Evolutionary conservation across 2,113 vertebrate genomes (phyloP), one percentile per base, ranked within the genome.

Genomic region (Pithys albifrons): DNA sequence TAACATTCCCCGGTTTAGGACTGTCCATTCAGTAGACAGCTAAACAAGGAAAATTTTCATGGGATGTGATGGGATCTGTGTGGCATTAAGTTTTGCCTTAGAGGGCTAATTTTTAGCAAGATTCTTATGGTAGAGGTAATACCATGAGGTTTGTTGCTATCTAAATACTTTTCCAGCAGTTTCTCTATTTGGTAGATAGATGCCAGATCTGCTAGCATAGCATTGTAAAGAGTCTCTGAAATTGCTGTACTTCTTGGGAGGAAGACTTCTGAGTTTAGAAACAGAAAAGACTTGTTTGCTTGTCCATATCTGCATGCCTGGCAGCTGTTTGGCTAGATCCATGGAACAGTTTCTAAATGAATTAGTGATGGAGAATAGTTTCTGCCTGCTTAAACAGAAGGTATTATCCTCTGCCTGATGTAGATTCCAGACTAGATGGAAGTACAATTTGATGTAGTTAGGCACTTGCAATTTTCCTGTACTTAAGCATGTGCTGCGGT

Each of bases 401-500:
- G 84, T 87, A 87, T 94, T 95, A 65, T 81, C 74, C 84, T 61
- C 65, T 78, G 91, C 73, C 88, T 97, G 91, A 93, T 96, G 83
- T 41, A 92, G 88, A 96, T 93, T 95, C 92, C 93, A 96, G 88
- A 87, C 54, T 59, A 92, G 91, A 94, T 92, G 96, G 88, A 91
- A 87, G 92, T 55, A 81, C 83, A 93, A 61, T 89, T 96, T 92
- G 52, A 87, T 87, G 80, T 81, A 91, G 88, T 94, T 81, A 76
- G 62, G 83, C 83, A 75, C 88, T 97, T 93, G 88, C 58, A 76
- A 89, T 95, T 96, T 96, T 96, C 93, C 92, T 94, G 14, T 81
- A 85, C 58, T 96, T 85, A 82, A 85, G 91, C 93, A 85, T 93
- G 88, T 89, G 77, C 71, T 95, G 93, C 0, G 41, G 92, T 92